Base-by-base conservation (phyloP, 2,113 vertebrate species). In the Periophthalmus modestus region DNA sequence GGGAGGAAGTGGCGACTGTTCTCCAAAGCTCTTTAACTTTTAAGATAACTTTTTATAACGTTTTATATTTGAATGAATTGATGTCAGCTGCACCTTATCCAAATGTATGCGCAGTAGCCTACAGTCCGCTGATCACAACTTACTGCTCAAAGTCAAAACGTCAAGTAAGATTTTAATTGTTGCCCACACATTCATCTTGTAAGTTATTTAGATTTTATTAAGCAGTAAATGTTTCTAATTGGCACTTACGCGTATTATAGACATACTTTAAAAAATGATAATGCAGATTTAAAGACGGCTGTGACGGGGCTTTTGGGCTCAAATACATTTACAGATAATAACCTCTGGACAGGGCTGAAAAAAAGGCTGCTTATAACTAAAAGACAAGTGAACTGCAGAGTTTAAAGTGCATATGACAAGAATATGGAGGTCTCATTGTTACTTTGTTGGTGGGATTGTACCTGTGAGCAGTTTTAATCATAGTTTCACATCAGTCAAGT, bases 381-480 rank as follows among this genome's bases (percentile, higher is more conserved):
- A 11, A 55, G 52, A 55, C 52, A 55, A 55, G 52, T 55, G 52
- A 55, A n/a, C 74, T 77, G 19, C 15, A 71, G 70, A 78, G 77
- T 84, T 86, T 83, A 10, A 55, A 55, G 52, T 55, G 52, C 18
- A 55, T 55, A 55, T 18, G 52, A 21, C 52, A 21, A 9, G 52
- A 21, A 7, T 21, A 9, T 5, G 19, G n/a, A 2, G 21, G n/a
- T 55, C 10, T 54, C n/a, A 54, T 2, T 54, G 1, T 54, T 50
- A 50, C 5, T 54, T n/a, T 54, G 52, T 54, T 16, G 50, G 50
- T 54, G 18, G 50, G 50, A 52, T 52, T 19, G 18, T 19, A 19
- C 47, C 14, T 4, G 18, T 19, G 14, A 13, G 2, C 14, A 14
- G 47, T 48, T 48, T 48, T 15, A 14, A 48, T 48, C 47, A n/a